Percentiles rank a stretch among this genome's conserved stretches.
Evolutionary conservation across 2,797 vertebrate species (phyloP).

Genomic region (Phaenicophaeus curvirostris): DNA sequence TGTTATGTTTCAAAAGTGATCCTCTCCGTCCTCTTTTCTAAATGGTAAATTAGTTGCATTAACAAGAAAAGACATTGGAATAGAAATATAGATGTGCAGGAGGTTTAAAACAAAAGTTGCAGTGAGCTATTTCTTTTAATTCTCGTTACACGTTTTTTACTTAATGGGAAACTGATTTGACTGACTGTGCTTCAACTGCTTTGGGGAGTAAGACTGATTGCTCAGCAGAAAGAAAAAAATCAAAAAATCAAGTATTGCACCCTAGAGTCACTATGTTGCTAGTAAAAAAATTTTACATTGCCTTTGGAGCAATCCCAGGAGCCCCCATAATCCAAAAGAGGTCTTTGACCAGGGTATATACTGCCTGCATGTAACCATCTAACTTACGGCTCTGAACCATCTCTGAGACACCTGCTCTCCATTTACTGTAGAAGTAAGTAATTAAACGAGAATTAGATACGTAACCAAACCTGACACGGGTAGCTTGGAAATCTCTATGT

Average conservation of each 20-base stretch:
- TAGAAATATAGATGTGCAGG: not conserved
- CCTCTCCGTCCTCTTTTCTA: not conserved
- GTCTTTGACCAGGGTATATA: not conserved
- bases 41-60: not conserved
- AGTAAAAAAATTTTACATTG: not conserved
- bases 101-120: not conserved
- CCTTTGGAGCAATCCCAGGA: not conserved
- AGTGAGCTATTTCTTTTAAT: not conserved
- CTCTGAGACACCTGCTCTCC: not conserved
- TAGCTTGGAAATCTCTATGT: not conserved
- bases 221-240: not conserved
- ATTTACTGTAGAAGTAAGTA: not conserved
- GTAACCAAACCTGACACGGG: not conserved
- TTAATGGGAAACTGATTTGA: not conserved
- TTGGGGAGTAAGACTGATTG: not conserved
- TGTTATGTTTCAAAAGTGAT: not conserved
- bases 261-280: not conserved
- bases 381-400: not conserved
- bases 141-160: not conserved
- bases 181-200: not conserved
- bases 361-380: rapidly evolving
- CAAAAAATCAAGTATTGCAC: not conserved
- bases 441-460: not conserved
- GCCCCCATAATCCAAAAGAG: rapidly evolving
- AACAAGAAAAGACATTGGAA: not conserved